These are phyloP conservation scores for Leptopilina boulardi DNA, from an alignment of 1,140 invertebrate species.

Conservation along the genomic window DNA sequence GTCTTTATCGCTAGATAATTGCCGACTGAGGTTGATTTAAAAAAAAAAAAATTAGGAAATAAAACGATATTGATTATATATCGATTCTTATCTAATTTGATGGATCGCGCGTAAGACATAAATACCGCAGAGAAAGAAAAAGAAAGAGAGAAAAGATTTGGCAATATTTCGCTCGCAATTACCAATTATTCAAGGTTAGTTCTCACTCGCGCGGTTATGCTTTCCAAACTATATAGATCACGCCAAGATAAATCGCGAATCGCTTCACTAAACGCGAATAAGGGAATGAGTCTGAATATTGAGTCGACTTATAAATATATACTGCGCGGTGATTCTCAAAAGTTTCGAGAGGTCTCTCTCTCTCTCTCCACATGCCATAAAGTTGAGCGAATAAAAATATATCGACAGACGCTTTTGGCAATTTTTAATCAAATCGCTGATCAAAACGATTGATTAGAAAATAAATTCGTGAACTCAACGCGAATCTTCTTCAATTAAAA, in stretches of 20 bases:
- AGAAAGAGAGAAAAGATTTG: not conserved
- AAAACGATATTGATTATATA: not conserved
- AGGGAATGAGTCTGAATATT: not conserved
- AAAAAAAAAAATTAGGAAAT: not conserved
- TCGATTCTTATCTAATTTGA: not conserved
- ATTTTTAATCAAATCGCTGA: constrained; percentile 12
- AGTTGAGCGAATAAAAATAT: not conserved
- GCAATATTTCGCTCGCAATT: not conserved
- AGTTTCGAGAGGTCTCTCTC: not conserved
- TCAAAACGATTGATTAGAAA: not conserved
- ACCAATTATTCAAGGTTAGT: constrained; percentile 10
- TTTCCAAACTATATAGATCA: constrained; percentile 8
- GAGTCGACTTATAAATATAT: not conserved
- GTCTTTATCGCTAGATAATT: not conserved
- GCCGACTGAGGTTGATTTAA: not conserved
- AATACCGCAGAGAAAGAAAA: too few species aligned
- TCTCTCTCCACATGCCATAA: too few species aligned
- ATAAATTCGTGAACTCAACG: not conserved
- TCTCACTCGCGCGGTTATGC: not conserved
- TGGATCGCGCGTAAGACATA: not conserved
- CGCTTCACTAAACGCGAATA: constrained; percentile 3
- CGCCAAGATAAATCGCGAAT: constrained; percentile 12
- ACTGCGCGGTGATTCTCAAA: not conserved
- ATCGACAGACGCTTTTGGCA: not conserved
- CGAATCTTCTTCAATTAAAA: not conserved